Base-by-base conservation (phyloP, 2,113 vertebrate genomes). In the Calonectris borealis region DNA sequence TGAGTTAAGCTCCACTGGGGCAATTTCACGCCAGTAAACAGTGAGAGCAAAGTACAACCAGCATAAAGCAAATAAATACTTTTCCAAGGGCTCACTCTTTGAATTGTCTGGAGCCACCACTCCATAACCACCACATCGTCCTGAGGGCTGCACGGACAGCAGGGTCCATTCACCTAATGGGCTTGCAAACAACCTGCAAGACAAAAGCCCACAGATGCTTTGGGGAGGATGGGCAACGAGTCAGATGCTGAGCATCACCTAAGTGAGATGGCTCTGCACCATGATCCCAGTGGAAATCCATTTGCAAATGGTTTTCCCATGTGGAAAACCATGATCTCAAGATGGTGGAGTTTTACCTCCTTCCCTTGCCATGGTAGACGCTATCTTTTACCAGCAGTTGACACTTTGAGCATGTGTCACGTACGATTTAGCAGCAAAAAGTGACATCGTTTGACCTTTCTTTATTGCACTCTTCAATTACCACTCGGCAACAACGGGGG, bases 401-500 rank as follows among this genome's bases (percentile, higher is more conserved):
- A 76, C 48, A 61, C 9, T 81, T 29, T 1, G 18, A 62, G 34
- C 14, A 6, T 75, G 94, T 95, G 94, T 92, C 49, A 62, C 0
- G 1, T 82, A 42, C 64, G 84, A 78, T 93, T 93, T 95, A 94
- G 83, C 76, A 66, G 65, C 32, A 84, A 85, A 86, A 96, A 82
- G 52, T 65, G 66, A 15, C 31, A 25, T 48, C 1, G 0, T 58
- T 93, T 92, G 68, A 66, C 70, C 51, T 32, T 93, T 73, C 38
- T 93, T 93, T 88, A 51, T 75, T 68, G 46, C 13, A 51, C 60
- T 95, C 71, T 71, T 93, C 80, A 95, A 76, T 94, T 96, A 95
- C 72, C 19, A 6, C 73, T 48, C 17, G 6, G 90, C 76, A 92
- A 40, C 18, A 10, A 0, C 16, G 58, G 79, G 78, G 3, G 34